Evolutionary conservation across 1,140 invertebrate genomes (phyloP).

Genomic region (Pemphigus obesinymphae): DNA sequence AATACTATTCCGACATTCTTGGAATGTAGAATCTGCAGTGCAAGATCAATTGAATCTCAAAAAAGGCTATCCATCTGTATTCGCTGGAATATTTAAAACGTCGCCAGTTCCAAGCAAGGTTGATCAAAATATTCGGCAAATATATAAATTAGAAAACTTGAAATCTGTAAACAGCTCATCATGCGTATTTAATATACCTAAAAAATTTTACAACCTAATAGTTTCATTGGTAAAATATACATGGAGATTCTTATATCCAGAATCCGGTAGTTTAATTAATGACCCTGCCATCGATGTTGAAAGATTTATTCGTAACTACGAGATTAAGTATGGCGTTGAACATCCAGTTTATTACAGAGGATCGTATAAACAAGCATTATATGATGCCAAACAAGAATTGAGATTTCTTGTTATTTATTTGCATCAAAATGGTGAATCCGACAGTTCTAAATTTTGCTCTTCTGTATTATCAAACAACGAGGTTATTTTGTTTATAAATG

Average conservation of each 20-base stretch:
- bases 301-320: slow-evolving; percentile 75
- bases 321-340: slow-evolving; percentile 69
- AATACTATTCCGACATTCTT: no score
- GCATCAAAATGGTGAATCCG: slow-evolving; percentile 71
- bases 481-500: slow-evolving; percentile 77
- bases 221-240: slow-evolving; percentile 68
- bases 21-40: no score
- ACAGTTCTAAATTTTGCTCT: slow-evolving; percentile 54
- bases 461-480: slow-evolving; percentile 66
- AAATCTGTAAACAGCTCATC: slow-evolving; percentile 57
- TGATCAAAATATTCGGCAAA: slow-evolving; percentile 65
- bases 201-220: slow-evolving; percentile 73
- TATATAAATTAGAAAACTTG: slow-evolving; percentile 55
- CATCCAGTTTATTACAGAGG: slow-evolving; percentile 93
- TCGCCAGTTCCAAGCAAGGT: slow-evolving; percentile 69
- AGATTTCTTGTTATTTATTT: slow-evolving; percentile 90
- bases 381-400: slow-evolving; percentile 91
- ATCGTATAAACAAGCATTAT: slow-evolving; percentile 88
- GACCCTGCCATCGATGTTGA: slow-evolving; percentile 87
- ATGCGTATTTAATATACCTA: slow-evolving; percentile 65
- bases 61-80: slow-evolving; percentile 75
- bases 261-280: no score
- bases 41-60: slow-evolving; percentile 86
- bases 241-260: slow-evolving; percentile 71
- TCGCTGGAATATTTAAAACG: slow-evolving; percentile 58